phyloP scores from a whole-genome alignment of 2,888 invertebrate genomes.

The Drosophila acutilabella region DNA sequence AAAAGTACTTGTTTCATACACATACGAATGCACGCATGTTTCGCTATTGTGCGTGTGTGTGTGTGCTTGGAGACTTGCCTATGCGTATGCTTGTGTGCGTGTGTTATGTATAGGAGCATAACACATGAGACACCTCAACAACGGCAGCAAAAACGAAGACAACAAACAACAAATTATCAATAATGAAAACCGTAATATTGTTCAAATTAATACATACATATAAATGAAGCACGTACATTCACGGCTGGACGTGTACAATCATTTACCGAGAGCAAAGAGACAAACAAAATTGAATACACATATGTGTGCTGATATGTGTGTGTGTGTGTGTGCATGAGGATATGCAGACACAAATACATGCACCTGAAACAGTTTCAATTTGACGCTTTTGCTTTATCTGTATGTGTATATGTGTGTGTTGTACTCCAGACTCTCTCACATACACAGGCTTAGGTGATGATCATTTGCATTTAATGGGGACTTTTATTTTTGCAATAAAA shows the following conservation, averaged over 20 bases:
- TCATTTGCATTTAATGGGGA: constrained; percentile 25
- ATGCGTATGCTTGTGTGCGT: constrained; percentile 1
- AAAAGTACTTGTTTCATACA: constrained; percentile 36
- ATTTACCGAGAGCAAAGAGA: constrained; percentile 4
- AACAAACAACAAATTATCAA: constrained; percentile 38
- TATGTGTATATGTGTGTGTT: not conserved
- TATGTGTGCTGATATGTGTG: constrained; percentile 6
- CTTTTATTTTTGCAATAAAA: constrained; percentile 14
- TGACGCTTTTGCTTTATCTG: constrained; percentile 14
- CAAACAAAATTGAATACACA: constrained; percentile 8
- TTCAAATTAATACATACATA: constrained; percentile 34
- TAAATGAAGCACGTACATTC: constrained; percentile 43
- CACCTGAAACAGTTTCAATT: constrained; percentile 22
- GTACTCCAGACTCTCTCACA: constrained; percentile 4
- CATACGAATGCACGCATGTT: constrained; percentile 1
- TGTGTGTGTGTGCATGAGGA: constrained; percentile 8
- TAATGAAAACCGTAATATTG: constrained; percentile 29
- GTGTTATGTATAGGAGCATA: constrained; percentile 21
- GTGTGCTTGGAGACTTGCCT: constrained; percentile 6
- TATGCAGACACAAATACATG: constrained; percentile 7
- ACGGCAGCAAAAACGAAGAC: too few relatives aligned
- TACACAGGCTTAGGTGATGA: constrained; percentile 10
- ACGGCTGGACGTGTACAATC: constrained; percentile 42
- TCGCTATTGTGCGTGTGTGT: not conserved
- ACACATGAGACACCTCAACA: constrained; percentile 22